phyloP scores from a whole-genome alignment of 2,113 vertebrate genomes.

The Pituophis catenifer region DNA sequence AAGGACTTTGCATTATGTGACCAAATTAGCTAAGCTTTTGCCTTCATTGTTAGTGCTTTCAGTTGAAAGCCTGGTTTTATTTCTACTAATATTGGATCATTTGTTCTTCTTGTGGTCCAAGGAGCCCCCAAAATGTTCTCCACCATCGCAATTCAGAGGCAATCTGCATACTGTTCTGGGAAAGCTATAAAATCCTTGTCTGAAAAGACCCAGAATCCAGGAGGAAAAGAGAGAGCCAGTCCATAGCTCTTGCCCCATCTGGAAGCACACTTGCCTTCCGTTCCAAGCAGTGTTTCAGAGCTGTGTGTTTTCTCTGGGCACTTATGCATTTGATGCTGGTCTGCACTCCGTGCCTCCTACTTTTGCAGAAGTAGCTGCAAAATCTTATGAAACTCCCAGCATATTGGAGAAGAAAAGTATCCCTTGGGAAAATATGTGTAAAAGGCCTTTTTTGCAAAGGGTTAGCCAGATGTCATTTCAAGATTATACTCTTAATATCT shows the following conservation, averaged over 20 bases:
- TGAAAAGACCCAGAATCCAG: background rate
- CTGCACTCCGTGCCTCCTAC: background rate
- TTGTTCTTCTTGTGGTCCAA: background rate
- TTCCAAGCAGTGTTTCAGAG: background rate
- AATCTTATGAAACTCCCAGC: background rate
- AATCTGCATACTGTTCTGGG: background rate
- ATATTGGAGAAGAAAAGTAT: background rate
- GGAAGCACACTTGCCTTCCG: background rate
- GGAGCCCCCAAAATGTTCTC: background rate
- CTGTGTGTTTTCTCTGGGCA: background rate
- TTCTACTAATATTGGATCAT: background rate
- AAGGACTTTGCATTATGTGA: background rate
- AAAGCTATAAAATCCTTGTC: background rate
- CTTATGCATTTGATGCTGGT: background rate
- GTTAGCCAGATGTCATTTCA: background rate
- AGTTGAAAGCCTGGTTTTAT: background rate
- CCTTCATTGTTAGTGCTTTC: background rate
- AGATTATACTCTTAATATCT: background rate
- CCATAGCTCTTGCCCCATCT: background rate
- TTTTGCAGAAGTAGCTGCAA: background rate
- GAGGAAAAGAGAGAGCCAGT: background rate
- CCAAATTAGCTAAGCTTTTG: background rate
- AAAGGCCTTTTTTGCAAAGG: background rate
- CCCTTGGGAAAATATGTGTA: background rate
- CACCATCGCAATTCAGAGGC: background rate